Evolutionary conservation across 2,113 vertebrate genomes (phyloP), one percentile per base, ranked within the genome.

Genomic region (Thalassoma bifasciatum): DNA sequence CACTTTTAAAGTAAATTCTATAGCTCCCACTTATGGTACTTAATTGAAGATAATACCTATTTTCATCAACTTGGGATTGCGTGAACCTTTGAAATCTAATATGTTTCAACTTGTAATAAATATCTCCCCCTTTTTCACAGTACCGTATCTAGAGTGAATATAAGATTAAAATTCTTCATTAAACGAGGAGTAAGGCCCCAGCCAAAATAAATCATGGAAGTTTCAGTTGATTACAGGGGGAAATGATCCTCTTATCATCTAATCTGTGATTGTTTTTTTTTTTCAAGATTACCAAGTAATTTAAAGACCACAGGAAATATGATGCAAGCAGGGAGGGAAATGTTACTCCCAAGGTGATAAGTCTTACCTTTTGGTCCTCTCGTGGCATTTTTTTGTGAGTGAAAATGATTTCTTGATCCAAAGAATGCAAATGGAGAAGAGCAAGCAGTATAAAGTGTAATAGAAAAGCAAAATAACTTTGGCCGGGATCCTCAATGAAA

Each of bases 21-120:
- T 17, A 46, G n/a, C 34, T 44, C 24, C 21, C 37, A 16, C 12
- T 79, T 49, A 53, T 72, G 42, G 53, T 57, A 53, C n/a, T 53
- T 50, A 3, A 42, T 17, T 36, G 24, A 10, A 22, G 21, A 21
- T 57, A 8, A 42, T 42, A 34, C 21, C 26, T 38, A 10, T 50
- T 78, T 58, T 47, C 14, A 54, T 56, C 7, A 1, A 44, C 1
- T 71, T 49, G 53, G 68, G 37, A 38, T 52, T 36, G 49, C 34
- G 30, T 52, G 11, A 26, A 13, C 13, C 9, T 36, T 24, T 49
- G 9, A 68, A 67, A 19, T 57, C 14, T 14, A 16, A 37, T 23
- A 10, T 42, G 36, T 60, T 10, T 0, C 19, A 14, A 40, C 13
- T 6, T 22, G 37, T 57, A 37, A 47, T 68, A 24, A 30, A 70